Base-by-base conservation (phyloP, 1,140 invertebrate genomes). In the Drosophila kohkoa region DNA sequence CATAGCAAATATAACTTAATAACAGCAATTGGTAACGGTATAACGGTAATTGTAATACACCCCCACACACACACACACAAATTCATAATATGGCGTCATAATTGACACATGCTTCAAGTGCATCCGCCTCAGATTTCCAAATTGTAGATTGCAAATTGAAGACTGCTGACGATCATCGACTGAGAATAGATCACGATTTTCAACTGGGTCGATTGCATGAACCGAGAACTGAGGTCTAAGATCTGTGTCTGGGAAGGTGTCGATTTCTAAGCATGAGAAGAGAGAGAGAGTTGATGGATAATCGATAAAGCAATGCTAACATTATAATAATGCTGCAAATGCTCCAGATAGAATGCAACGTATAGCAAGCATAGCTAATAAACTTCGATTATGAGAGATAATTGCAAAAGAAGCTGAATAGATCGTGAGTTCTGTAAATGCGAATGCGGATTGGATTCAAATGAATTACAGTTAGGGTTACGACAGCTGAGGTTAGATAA, bases 31-130 rank as follows among this genome's bases (percentile, higher is more conserved):
- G 63, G 43, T 25, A 48, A 45, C 51, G 8, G 41, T 41, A 60
- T 77, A 88, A 75, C 83, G 80, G 80, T 67, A 80, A 83, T 88
- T 64, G 67, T 71, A 65, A 65, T 72, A 41, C 32, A 38, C 72
- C 52, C 48, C 38, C 54, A 15, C 64, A 71, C 60, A 59, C 76
- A 45, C 48, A 75, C 70, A 75, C 65, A 62, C 46, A 25, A 25
- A 25, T 25, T 67, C 60, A 75, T 66, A 77, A 89, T 88, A 88
- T 88, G 80, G 81, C 85, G 85, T 88, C 85, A 83, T 89, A 88
- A 88, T 88, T 83, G 85, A 89, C 83, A 89, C 85, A 83, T 89
- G 83, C 81, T 75, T 79, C 80, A 82, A 75, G 77, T 89, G 83
- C 83, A 88, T 88, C 85, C 83, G 83, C 74, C 85, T 75, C 55